Conservation (phyloP, 64 coral and sea anemone genomes). For the Porites lutea region DNA sequence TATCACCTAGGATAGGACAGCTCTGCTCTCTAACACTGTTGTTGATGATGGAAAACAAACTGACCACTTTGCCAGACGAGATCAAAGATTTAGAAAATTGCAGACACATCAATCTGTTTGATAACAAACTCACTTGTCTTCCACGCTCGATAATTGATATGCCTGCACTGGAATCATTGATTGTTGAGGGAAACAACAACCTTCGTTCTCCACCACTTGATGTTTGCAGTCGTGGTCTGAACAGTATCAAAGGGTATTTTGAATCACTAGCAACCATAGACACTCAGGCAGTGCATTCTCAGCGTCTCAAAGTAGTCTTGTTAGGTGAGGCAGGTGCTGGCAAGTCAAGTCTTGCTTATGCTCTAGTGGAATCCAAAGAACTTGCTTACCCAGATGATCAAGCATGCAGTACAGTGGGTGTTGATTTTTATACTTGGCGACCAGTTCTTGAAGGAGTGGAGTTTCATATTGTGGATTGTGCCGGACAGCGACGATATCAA, state of each 20-base stretch:
- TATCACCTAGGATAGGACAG: slow-evolving; percentile 64
- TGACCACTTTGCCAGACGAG: slow-evolving; percentile 73
- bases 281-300: slow-evolving; percentile 64
- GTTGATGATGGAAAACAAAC: slow-evolving; percentile 76
- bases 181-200: slow-evolving; percentile 77
- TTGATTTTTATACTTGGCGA: slow-evolving; percentile 83
- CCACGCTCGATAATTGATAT: slow-evolving; percentile 76
- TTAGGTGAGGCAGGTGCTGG: slow-evolving; percentile 93
- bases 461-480: slow-evolving; percentile 92
- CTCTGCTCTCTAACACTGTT: slow-evolving; percentile 61
- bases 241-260: slow-evolving; percentile 84
- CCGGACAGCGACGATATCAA: slow-evolving; percentile 88
- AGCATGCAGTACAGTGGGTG: slow-evolving; percentile 72
- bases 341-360: slow-evolving; percentile 81
- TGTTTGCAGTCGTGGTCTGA: slow-evolving; percentile 71
- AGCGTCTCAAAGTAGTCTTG: slow-evolving; percentile 82
- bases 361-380: slow-evolving; percentile 59
- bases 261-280: slow-evolving; percentile 46
- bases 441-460: slow-evolving; percentile 57
- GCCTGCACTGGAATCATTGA: slow-evolving; percentile 34
- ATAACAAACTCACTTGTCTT: slow-evolving; percentile 88
- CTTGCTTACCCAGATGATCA: slow-evolving; percentile 55
- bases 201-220: slow-evolving; percentile 76
- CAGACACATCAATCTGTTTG: slow-evolving; percentile 71
- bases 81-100: slow-evolving; percentile 74